phyloP scores from a whole-genome alignment of 92 coral and sea anemone species.

The Porites lobata region DNA sequence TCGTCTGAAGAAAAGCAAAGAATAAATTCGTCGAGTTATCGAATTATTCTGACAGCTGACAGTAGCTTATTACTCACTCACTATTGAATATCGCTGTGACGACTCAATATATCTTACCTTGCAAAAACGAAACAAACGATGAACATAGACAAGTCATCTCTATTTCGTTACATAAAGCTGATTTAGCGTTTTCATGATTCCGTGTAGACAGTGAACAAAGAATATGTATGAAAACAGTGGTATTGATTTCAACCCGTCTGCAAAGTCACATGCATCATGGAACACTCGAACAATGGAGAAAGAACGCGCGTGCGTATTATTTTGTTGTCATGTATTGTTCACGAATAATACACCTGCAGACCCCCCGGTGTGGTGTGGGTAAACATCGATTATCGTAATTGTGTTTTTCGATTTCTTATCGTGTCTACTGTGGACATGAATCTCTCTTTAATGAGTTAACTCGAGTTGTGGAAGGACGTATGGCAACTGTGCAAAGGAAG shows the following conservation, averaged over 20 bases:
- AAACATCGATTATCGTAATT: not conserved
- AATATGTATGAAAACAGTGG: no score
- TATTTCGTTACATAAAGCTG: not conserved
- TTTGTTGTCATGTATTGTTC: slow-evolving; percentile 37
- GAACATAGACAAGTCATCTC: slow-evolving; percentile 4
- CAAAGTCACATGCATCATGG: not conserved
- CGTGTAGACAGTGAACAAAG: not conserved
- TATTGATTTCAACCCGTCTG: not conserved
- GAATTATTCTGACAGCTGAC: slow-evolving; percentile 19
- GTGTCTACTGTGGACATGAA: not conserved
- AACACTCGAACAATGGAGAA: not conserved
- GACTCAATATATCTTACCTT: slow-evolving; percentile 24
- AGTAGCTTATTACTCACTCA: slow-evolving; percentile 6
- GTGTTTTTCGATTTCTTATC: not conserved
- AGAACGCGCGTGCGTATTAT: slow-evolving; percentile 37
- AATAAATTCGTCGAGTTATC: not conserved
- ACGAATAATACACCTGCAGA: slow-evolving; percentile 27
- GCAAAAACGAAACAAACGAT: not conserved
- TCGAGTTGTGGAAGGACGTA: no score
- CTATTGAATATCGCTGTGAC: not conserved
- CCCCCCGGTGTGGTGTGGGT: not conserved
- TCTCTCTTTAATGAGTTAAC: no score
- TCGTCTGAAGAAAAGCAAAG: not conserved
- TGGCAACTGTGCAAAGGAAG: no score
- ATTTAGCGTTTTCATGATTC: not conserved